These are phyloP conservation scores for Peromyscus leucopus DNA, from an alignment of 2,113 vertebrate species.

Conservation along the genomic window DNA sequence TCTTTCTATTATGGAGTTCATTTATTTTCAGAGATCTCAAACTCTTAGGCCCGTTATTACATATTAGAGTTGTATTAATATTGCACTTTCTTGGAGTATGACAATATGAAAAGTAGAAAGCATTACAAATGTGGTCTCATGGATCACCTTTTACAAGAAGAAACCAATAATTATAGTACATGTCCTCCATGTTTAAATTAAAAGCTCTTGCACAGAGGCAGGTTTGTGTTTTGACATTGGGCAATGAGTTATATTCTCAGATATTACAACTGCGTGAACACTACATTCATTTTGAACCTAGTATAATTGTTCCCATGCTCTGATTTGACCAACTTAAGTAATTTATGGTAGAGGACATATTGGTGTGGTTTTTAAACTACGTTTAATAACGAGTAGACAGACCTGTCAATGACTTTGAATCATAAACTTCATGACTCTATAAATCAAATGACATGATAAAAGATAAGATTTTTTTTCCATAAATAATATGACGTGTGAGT, in stretches of 20 bases:
- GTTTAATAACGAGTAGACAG: background rate
- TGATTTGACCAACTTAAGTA: background rate
- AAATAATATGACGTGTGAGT: background rate
- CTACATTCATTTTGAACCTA: background rate
- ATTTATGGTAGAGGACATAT: slow-evolving; percentile 11
- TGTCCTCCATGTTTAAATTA: slow-evolving; percentile 40
- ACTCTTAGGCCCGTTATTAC: background rate
- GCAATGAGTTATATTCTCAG: background rate
- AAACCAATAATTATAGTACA: background rate
- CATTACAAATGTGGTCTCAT: slow-evolving; percentile 1
- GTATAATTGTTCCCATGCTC: background rate
- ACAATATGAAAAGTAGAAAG: background rate
- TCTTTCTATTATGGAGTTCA: background rate
- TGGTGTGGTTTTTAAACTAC: background rate
- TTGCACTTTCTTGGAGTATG: background rate
- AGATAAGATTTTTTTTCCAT: background rate
- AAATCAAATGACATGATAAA: slow-evolving; percentile 42
- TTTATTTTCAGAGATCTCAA: background rate
- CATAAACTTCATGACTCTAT: slow-evolving; percentile 27
- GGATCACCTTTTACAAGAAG: slow-evolving; percentile 31
- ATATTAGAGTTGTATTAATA: background rate
- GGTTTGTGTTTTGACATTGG: background rate
- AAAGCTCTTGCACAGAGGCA: background rate
- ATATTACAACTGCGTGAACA: background rate
- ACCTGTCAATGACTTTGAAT: background rate